Percentiles rank a stretch among this genome's conserved stretches.
phyloP scores from a whole-genome alignment of 2,888 invertebrate genomes.

The Athetis lepigone region DNA sequence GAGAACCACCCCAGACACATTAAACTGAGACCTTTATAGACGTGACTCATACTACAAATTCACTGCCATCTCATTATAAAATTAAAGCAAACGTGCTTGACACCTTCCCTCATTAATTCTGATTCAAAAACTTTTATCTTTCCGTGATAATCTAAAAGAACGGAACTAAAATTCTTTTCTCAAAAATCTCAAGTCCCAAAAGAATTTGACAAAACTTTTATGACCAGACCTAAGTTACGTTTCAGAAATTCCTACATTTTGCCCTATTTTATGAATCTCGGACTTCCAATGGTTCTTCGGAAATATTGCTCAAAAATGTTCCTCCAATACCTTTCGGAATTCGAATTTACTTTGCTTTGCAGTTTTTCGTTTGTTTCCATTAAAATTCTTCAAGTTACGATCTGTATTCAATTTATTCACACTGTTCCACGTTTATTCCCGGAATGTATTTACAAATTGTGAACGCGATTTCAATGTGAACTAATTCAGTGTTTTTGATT shows the following conservation, averaged over 20 bases:
- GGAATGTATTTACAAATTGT: conserved; percentile 62
- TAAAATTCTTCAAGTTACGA: conserved; percentile 77
- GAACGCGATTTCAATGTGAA: conserved; percentile 67
- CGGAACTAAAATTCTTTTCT: conserved; percentile 21
- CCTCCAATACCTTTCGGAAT: conserved; percentile 74
- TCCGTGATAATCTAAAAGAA: conserved; percentile 35
- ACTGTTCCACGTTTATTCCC: conserved; percentile 69
- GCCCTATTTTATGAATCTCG: conserved; percentile 55
- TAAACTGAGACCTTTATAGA: too few relatives aligned
- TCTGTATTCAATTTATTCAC: conserved; percentile 77
- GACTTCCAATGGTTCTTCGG: conserved; percentile 45
- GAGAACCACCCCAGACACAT: too few relatives aligned
- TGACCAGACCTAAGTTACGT: conserved; percentile 47
- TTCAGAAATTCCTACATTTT: conserved; percentile 52
- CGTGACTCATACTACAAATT: too few relatives aligned
- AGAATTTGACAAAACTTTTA: conserved; percentile 59
- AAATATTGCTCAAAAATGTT: conserved; percentile 71
- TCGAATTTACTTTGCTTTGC: conserved; percentile 71
- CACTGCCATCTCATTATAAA: conserved; percentile 20
- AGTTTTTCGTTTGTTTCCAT: conserved; percentile 78
- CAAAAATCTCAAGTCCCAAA: conserved; percentile 42
- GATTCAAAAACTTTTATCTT: conserved; percentile 10
- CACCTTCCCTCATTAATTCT: conserved; percentile 2
- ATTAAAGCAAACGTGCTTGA: conserved; percentile 1
- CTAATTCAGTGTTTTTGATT: conserved; percentile 67